Conservation (phyloP, 1,140 invertebrate genomes). For the Zaprionus kolodkinae region DNA sequence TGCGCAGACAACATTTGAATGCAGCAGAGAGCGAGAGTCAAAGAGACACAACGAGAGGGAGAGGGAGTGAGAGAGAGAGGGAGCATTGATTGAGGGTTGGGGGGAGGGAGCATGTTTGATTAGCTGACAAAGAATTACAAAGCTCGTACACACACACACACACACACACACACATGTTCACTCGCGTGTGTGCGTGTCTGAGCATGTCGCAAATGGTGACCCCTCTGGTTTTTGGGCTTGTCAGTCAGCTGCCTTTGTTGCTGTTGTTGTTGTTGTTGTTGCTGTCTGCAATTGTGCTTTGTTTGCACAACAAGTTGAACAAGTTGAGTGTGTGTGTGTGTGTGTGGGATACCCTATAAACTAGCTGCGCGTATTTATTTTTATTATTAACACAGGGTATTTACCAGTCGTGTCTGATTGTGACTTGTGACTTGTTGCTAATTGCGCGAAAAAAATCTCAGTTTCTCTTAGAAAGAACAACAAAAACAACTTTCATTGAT, state of each 20-base stretch:
- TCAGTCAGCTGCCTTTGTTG: conserved; percentile 28
- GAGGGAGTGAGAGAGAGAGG: background rate
- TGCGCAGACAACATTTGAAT: conserved; percentile 35
- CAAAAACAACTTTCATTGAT: background rate
- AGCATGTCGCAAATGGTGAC: conserved; percentile 45
- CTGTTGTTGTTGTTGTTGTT: conserved; percentile 18
- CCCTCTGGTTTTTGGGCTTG: conserved; percentile 50
- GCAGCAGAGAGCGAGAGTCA: conserved; percentile 11
- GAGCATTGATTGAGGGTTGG: background rate
- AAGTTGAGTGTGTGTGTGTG: conserved; percentile 11
- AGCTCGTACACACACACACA: conserved; percentile 18
- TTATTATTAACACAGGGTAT: background rate
- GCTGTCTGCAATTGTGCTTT: conserved; percentile 43
- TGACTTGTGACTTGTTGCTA: no score
- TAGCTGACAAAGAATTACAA: conserved; percentile 49
- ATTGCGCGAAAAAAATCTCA: no score
- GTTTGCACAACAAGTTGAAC: conserved; percentile 41
- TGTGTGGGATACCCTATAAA: no score
- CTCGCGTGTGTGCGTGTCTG: background rate
- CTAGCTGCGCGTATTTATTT: no score
- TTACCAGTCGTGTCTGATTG: background rate
- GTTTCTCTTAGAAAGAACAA: no score
- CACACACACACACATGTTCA: background rate
- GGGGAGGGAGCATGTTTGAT: conserved; percentile 33
- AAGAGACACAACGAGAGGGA: no score